Percentiles rank a stretch among this genome's conserved stretches.
phyloP scores from a whole-genome alignment of 2,113 vertebrate genomes.

The Cynocephalus volans region DNA sequence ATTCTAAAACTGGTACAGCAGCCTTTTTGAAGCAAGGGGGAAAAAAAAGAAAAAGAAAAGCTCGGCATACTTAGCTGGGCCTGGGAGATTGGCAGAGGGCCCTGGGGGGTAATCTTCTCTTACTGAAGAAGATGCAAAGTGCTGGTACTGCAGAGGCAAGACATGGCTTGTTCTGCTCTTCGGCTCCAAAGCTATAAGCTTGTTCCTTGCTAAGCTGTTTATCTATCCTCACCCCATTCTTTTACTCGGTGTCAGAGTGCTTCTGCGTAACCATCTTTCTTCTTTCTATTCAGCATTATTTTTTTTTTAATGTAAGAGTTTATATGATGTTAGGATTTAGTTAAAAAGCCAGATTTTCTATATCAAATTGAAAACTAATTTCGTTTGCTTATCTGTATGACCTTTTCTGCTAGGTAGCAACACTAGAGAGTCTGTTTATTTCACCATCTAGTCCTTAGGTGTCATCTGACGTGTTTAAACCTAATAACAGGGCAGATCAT shows the following conservation, averaged over 20 bases:
- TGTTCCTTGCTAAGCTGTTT: conserved; percentile 68
- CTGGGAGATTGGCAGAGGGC: neutral
- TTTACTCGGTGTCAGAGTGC: neutral
- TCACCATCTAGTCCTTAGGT: neutral
- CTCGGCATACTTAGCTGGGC: neutral
- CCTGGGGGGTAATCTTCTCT: neutral
- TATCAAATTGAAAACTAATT: neutral
- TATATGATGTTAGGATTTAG: neutral
- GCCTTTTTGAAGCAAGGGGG: neutral
- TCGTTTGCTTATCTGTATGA: neutral
- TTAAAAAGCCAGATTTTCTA: conserved; percentile 24
- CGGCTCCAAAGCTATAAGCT: neutral
- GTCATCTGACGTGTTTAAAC: neutral
- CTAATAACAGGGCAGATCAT: neutral
- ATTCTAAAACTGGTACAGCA: neutral
- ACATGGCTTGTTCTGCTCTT: conserved; percentile 54
- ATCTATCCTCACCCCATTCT: conserved; percentile 20
- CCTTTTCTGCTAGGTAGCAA: neutral
- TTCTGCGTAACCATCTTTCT: conserved; percentile 52
- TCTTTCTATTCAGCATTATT: neutral
- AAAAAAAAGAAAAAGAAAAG: neutral
- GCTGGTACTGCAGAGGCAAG: conserved; percentile 59
- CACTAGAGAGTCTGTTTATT: neutral
- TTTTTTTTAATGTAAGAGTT: conserved; percentile 60
- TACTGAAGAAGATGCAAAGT: conserved; percentile 52